Conservation (phyloP, 1,140 invertebrate species). For the Pseudomyrmex dendroicus region DNA sequence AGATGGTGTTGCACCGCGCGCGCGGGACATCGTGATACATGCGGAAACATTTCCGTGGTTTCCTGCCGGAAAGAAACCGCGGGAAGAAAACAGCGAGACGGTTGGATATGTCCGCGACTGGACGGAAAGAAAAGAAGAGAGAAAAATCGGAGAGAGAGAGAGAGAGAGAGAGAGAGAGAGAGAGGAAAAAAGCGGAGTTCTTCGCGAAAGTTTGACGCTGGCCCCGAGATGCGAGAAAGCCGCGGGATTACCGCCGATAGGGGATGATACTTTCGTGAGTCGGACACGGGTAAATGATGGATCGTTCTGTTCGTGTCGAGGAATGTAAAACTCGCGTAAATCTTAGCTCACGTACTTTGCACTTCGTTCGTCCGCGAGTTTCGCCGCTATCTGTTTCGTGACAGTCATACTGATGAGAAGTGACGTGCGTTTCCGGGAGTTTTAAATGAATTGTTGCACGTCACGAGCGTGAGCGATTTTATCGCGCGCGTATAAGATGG, state of each 20-base stretch:
- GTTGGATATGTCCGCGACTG: slow-evolving; percentile 18
- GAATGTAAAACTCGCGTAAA: slow-evolving; percentile 82
- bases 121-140: slow-evolving; percentile 30
- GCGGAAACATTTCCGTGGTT: slow-evolving; percentile 70
- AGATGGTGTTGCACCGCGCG: slow-evolving; percentile 32
- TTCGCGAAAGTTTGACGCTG: slow-evolving; percentile 75
- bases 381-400: slow-evolving; percentile 54
- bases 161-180: slow-evolving; percentile 28
- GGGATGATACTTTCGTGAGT: slow-evolving; percentile 79
- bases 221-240: slow-evolving; percentile 71
- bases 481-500: neutral
- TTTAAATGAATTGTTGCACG: slow-evolving; percentile 23
- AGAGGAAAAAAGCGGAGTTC: slow-evolving; percentile 71
- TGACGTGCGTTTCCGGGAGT: slow-evolving; percentile 20
- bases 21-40: slow-evolving; percentile 71
- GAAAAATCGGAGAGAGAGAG: slow-evolving; percentile 4
- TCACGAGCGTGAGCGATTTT: neutral
- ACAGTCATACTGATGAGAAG: slow-evolving; percentile 49
- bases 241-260: slow-evolving; percentile 75
- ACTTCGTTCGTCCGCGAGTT: slow-evolving; percentile 58
- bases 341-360: slow-evolving; percentile 74
- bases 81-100: neutral
- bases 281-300: slow-evolving; percentile 83
- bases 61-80: slow-evolving; percentile 27
- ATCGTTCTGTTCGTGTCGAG: slow-evolving; percentile 73